Evolutionary conservation across 2,113 vertebrate genomes (phyloP).

Genomic region (Planiliza haematocheilus): DNA sequence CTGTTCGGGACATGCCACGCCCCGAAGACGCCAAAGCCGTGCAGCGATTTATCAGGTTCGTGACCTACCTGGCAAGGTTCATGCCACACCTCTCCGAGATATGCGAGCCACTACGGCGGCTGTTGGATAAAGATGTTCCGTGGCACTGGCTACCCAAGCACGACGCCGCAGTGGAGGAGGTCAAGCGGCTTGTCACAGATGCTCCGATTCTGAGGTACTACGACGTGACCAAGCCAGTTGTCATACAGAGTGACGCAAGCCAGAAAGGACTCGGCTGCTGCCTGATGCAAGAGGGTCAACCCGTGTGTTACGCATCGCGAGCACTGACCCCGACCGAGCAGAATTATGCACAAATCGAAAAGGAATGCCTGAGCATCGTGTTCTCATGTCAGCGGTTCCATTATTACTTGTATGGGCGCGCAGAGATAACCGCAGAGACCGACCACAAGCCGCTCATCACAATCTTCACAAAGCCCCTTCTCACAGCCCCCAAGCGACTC

Average conservation of each 20-base stretch:
- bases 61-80: not conserved
- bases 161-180: not conserved
- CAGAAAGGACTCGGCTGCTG: not conserved
- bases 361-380: slow-evolving; percentile 3
- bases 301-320: not conserved
- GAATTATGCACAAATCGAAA: too few relatives aligned
- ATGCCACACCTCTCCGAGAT: not conserved
- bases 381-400: not conserved
- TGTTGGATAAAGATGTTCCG: slow-evolving; percentile 1
- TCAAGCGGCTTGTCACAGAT: not conserved
- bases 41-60: too few relatives aligned
- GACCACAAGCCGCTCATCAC: not conserved
- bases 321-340: not conserved
- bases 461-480: not conserved
- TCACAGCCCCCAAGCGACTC: not conserved
- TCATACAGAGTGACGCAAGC: not conserved
- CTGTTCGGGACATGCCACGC: too few relatives aligned
- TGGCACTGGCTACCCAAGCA: not conserved
- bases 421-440: not conserved
- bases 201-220: not conserved
- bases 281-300: not conserved
- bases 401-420: not conserved
- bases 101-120: not conserved
- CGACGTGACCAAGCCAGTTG: not conserved
- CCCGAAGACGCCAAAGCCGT: too few relatives aligned